Evolutionary conservation across 2,888 invertebrate genomes (phyloP).

Genomic region (Drosophila nr. medialis): DNA sequence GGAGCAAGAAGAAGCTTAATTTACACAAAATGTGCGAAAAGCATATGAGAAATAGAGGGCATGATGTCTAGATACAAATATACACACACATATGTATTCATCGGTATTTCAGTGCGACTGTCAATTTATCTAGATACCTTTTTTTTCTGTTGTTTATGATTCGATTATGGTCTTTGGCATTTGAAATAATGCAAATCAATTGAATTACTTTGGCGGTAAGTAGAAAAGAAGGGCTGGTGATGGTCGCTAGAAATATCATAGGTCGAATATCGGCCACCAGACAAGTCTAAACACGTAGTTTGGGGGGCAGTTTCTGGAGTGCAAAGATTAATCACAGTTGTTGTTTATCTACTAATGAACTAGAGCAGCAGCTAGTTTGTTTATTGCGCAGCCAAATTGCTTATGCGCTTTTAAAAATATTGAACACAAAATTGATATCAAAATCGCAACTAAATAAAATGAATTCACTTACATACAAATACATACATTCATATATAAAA

Average conservation of each 20-base stretch:
- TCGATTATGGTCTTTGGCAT: slow-evolving; percentile 55
- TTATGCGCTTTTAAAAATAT: slow-evolving; percentile 40
- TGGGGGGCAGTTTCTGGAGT: slow-evolving; percentile 27
- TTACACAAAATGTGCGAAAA: slow-evolving; percentile 21
- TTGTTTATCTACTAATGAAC: slow-evolving; percentile 25
- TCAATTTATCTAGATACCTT: background rate
- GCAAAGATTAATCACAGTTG: slow-evolving; percentile 55
- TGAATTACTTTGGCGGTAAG: slow-evolving; percentile 1
- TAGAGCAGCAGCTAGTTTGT: slow-evolving; percentile 14
- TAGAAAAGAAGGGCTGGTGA: background rate
- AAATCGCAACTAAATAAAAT: slow-evolving; percentile 13
- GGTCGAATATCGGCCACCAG: slow-evolving; percentile 1
- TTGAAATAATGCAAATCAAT: slow-evolving; percentile 37
- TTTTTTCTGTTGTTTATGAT: slow-evolving; percentile 58
- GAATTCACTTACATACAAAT: slow-evolving; percentile 2
- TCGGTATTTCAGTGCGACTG: background rate
- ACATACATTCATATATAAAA: background rate
- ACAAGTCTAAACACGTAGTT: slow-evolving; percentile 6
- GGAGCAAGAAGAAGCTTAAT: background rate
- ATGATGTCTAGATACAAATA: background rate
- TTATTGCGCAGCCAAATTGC: slow-evolving; percentile 57
- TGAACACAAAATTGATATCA: slow-evolving; percentile 21
- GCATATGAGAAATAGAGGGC: slow-evolving; percentile 1
- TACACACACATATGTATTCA: background rate
- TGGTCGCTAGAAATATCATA: background rate